phyloP scores from a whole-genome alignment of 2,888 invertebrate species.

The Acanthopleura granulata region DNA sequence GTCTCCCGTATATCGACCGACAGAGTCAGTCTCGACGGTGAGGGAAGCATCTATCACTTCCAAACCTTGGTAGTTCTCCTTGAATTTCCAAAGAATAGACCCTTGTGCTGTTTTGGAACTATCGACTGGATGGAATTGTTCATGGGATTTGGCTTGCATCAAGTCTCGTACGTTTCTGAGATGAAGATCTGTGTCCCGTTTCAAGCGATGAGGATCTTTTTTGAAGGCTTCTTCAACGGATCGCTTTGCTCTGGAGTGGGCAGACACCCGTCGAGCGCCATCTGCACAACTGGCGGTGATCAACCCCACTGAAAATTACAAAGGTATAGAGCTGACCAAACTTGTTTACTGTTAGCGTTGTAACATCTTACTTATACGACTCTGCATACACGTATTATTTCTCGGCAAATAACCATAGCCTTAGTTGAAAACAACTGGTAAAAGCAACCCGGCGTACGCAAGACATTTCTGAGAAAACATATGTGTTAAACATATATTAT shows the following conservation, averaged over 20 bases:
- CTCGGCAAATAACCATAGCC: too few relatives aligned
- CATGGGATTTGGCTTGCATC: slow-evolving; percentile 6
- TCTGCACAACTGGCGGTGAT: background rate
- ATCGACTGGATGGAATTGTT: background rate
- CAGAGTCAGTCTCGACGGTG: slow-evolving; percentile 21
- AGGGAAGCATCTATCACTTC: slow-evolving; percentile 26
- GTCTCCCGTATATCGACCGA: slow-evolving; percentile 22
- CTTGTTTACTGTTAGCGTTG: too few relatives aligned
- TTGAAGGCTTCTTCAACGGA: background rate
- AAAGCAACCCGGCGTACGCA: too few relatives aligned
- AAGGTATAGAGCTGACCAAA: background rate
- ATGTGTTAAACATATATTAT: too few relatives aligned
- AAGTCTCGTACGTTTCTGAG: slow-evolving; percentile 6
- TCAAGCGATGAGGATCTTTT: background rate
- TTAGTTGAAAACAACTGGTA: too few relatives aligned
- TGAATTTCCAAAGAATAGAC: slow-evolving; percentile 19
- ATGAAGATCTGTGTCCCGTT: background rate
- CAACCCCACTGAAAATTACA: background rate
- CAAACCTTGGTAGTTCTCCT: slow-evolving; percentile 17
- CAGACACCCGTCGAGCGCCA: slow-evolving; percentile 3
- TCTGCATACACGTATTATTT: too few relatives aligned
- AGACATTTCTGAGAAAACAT: too few relatives aligned
- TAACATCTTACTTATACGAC: too few relatives aligned
- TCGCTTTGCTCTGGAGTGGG: background rate
- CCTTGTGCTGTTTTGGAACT: slow-evolving; percentile 24